Conservation (phyloP, 2,888 invertebrate genomes). For the Sinhomidia bicolor region DNA sequence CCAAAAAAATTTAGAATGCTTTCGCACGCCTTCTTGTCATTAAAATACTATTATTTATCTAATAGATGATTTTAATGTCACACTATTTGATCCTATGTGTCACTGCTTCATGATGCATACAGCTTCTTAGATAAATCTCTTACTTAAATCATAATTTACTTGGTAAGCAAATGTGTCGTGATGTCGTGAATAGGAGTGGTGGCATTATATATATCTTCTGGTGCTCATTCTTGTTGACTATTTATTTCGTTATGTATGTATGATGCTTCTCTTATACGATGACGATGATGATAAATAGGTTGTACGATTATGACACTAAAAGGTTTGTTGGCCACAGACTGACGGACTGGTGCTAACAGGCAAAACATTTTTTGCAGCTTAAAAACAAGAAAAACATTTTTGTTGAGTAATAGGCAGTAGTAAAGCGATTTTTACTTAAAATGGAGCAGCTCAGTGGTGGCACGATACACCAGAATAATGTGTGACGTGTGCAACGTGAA, state of each 20-base stretch:
- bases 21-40: background rate
- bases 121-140: background rate
- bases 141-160: background rate
- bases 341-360: conserved; percentile 18
- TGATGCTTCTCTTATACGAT: background rate
- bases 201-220: too few species aligned
- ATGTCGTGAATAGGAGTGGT: too few species aligned
- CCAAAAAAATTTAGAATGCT: background rate
- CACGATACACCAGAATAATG: background rate
- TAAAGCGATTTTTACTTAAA: background rate
- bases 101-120: background rate
- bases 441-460: background rate
- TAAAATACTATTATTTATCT: background rate
- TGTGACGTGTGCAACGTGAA: background rate
- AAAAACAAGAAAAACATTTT: background rate
- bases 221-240: too few species aligned
- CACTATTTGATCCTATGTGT: background rate
- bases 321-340: background rate
- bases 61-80: background rate
- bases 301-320: conserved; percentile 30
- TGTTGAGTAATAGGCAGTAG: background rate
- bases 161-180: too few species aligned
- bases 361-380: background rate
- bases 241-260: background rate
- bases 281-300: background rate